phyloP scores from a whole-genome alignment of 2,113 vertebrate genomes.

The Thymallus thymallus region DNA sequence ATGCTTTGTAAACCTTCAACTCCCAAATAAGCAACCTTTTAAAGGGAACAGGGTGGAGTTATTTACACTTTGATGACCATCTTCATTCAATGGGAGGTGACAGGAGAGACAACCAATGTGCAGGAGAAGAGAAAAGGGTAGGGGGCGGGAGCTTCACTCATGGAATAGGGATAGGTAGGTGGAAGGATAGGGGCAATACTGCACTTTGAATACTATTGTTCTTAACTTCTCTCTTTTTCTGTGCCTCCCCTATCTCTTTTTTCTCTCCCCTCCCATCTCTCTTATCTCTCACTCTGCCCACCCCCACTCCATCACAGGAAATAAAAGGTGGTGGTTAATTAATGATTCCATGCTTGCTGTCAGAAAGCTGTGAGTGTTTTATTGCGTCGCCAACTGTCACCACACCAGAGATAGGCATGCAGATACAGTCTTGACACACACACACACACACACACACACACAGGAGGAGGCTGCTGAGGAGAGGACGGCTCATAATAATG shows the following conservation, averaged over 20 bases:
- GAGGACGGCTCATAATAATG: too few species aligned
- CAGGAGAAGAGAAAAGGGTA: conserved; percentile 38
- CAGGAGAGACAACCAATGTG: conserved; percentile 36
- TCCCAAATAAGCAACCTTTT: background rate
- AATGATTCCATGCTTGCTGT: conserved; percentile 64
- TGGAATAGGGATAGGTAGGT: conserved; percentile 38
- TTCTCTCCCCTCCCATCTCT: background rate
- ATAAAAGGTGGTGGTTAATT: conserved; percentile 63
- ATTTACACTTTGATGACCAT: conserved; percentile 44
- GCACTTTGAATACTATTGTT: conserved; percentile 8
- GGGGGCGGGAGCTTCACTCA: conserved; percentile 44
- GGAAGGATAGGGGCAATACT: conserved; percentile 48
- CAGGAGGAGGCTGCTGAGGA: background rate
- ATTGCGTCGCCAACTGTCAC: background rate
- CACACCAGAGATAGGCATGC: conserved; percentile 8
- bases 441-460: too few species aligned
- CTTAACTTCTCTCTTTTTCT: background rate
- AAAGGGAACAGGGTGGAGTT: conserved; percentile 28
- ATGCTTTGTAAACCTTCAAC: background rate
- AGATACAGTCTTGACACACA: background rate
- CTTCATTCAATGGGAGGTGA: conserved; percentile 14
- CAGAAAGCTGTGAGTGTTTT: conserved; percentile 65
- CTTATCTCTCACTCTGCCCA: conserved; percentile 51
- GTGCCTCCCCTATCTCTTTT: background rate
- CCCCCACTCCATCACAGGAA: conserved; percentile 43